Base-by-base conservation (phyloP, 2,888 invertebrate species). In the Argynnis bischoffii region DNA sequence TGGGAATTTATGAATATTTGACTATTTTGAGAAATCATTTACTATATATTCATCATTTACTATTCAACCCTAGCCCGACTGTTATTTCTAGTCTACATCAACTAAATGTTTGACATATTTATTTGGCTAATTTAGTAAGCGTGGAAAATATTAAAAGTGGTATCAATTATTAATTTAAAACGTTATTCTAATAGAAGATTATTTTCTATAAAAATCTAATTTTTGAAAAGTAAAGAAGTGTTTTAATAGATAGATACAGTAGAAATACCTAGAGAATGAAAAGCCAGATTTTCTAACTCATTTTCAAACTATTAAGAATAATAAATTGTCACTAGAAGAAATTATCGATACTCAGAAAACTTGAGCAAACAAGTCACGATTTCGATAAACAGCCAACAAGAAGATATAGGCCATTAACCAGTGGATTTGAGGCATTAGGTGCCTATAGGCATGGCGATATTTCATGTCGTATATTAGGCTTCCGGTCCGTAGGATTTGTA, bases 361-460 rank as follows among this genome's bases (percentile, higher is more conserved):
- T 84, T 82, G 78, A 77, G 74, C 73, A 83, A 75, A 80, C 86
- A 74, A 81, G 87, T 88, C 89, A 90, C 90, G 89, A 83, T 81
- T 85, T 82, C 84, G 85, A 86, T 88, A 88, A 83, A 83, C 80
- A 81, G 78, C 80, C 80, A 84, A 84, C 81, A 78, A 82, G 81
- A 77, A 84, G 77, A 77, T 82, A 83, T 81, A 78, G 76, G 68
- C 71, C 76, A 76, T 78, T 76, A 75, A 76, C 68, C 71, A 77
- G 80, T 83, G 80, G 81, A 81, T 84, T 83, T 79, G 77, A 80
- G 77, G 76, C 76, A 76, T 81, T 83, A 81, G 81, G 76, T 72
- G 75, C 57, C 77, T 79, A 80, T 83, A 81, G 80, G 78, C 70
- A 75, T 72, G 74, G 67, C 79, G 67, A 81, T 87, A 85, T 84